A percentile compares a stretch with the other conserved stretches of the same genome.
phyloP scores from a whole-genome alignment of 2,888 invertebrate species.

The Copidosoma aretas region DNA sequence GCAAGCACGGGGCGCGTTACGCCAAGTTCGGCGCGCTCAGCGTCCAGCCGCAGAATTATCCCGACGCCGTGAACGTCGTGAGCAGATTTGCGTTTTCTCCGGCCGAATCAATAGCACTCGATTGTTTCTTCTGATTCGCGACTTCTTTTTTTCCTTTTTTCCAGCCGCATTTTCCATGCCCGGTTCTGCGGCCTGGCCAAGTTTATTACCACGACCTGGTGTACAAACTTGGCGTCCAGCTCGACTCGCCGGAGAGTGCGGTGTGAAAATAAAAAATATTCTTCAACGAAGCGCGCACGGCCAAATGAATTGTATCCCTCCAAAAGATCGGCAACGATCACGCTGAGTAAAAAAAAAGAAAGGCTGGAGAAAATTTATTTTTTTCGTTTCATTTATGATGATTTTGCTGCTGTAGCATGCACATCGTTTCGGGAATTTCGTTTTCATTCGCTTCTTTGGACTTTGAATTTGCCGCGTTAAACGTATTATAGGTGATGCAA shows the following conservation, averaged over 20 bases:
- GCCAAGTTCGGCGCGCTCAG: slow-evolving; percentile 81
- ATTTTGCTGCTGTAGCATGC: no score
- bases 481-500: no score
- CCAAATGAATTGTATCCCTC: no score
- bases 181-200: slow-evolving; percentile 76
- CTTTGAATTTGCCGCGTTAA: no score
- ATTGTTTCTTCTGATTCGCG: slow-evolving; percentile 3
- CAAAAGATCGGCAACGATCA: no score
- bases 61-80: slow-evolving; percentile 85
- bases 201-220: slow-evolving; percentile 75
- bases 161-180: slow-evolving; percentile 77
- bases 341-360: no score
- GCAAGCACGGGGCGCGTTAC: slow-evolving; percentile 76
- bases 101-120: neutral
- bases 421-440: no score
- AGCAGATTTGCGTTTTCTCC: neutral
- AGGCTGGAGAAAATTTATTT: no score
- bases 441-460: no score
- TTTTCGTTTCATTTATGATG: no score
- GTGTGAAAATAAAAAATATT: no score
- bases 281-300: no score
- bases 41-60: slow-evolving; percentile 89
- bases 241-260: slow-evolving; percentile 34
- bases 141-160: slow-evolving; percentile 52
- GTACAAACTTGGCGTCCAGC: slow-evolving; percentile 72